Evolutionary conservation across 2,888 invertebrate genomes (phyloP).

Genomic region (Pammene aurita): DNA sequence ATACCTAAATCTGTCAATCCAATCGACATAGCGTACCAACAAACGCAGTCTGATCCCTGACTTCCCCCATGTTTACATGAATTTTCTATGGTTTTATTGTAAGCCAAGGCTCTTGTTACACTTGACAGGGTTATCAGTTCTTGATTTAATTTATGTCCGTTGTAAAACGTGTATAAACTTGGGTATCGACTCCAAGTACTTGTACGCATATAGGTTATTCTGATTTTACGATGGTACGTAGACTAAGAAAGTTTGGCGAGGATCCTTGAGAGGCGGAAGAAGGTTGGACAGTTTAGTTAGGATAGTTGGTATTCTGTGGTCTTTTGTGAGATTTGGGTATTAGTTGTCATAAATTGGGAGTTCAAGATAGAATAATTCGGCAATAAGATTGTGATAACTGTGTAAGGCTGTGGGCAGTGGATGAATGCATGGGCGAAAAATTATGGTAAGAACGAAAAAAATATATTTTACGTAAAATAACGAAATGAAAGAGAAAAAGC

Average conservation of each 20-base stretch:
- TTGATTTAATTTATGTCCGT: slow-evolving; percentile 53
- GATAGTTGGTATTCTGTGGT: not conserved
- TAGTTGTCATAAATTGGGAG: slow-evolving; percentile 37
- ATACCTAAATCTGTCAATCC: slow-evolving; percentile 36
- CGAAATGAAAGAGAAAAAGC: too few relatives aligned
- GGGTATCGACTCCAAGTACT: slow-evolving; percentile 49
- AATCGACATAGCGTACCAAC: slow-evolving; percentile 9
- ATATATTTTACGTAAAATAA: too few relatives aligned
- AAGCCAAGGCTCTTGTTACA: slow-evolving; percentile 41
- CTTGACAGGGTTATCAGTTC: slow-evolving; percentile 48
- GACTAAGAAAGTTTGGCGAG: slow-evolving; percentile 11
- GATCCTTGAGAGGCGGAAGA: not conserved
- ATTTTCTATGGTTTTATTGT: slow-evolving; percentile 39
- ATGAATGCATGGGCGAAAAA: not conserved
- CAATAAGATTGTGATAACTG: slow-evolving; percentile 43
- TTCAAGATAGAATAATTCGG: slow-evolving; percentile 48
- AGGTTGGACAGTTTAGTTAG: not conserved
- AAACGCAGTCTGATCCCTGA: slow-evolving; percentile 4
- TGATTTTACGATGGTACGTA: slow-evolving; percentile 42
- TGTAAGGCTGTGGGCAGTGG: slow-evolving; percentile 20
- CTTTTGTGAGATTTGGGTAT: slow-evolving; percentile 30
- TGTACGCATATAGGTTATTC: slow-evolving; percentile 47
- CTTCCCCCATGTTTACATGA: slow-evolving; percentile 19
- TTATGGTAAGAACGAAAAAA: too few relatives aligned
- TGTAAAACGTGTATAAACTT: slow-evolving; percentile 53